Percentiles rank a stretch among this genome's conserved stretches.
Evolutionary conservation across 2,797 vertebrate genomes (phyloP).

Genomic region (Emydoidea blandingii): DNA sequence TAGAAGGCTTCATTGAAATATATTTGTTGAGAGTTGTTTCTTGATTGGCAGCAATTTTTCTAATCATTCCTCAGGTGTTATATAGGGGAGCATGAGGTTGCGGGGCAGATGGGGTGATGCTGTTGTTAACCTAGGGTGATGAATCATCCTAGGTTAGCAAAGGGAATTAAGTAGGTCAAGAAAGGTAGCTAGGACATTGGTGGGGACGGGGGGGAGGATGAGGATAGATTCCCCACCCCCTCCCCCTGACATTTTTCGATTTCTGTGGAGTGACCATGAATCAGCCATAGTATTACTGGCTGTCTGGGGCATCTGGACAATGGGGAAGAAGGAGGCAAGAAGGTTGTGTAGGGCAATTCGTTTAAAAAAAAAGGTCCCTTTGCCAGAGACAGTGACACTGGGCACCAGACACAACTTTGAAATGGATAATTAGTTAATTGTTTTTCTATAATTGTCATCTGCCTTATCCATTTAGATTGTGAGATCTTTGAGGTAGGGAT

Average conservation of each 20-base stretch:
- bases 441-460: slow-evolving; percentile 20
- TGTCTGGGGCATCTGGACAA: background rate
- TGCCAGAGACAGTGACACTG: background rate
- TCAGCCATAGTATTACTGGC: background rate
- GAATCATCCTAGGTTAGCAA: background rate
- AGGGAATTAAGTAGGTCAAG: background rate
- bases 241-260: background rate
- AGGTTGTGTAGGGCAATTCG: background rate
- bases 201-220: background rate
- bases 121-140: background rate
- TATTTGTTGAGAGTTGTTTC: background rate
- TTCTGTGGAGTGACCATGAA: background rate
- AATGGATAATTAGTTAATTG: background rate
- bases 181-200: background rate
- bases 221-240: background rate
- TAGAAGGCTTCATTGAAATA: background rate
- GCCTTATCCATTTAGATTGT: background rate
- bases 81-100: background rate
- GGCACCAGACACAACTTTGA: background rate
- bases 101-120: background rate
- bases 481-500: background rate
- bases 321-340: background rate
- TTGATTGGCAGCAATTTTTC: background rate
- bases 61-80: background rate
- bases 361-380: background rate